These are phyloP conservation scores for Pachypeltis micranthus DNA, from an alignment of 1,140 invertebrate genomes.

Conservation along the genomic window DNA sequence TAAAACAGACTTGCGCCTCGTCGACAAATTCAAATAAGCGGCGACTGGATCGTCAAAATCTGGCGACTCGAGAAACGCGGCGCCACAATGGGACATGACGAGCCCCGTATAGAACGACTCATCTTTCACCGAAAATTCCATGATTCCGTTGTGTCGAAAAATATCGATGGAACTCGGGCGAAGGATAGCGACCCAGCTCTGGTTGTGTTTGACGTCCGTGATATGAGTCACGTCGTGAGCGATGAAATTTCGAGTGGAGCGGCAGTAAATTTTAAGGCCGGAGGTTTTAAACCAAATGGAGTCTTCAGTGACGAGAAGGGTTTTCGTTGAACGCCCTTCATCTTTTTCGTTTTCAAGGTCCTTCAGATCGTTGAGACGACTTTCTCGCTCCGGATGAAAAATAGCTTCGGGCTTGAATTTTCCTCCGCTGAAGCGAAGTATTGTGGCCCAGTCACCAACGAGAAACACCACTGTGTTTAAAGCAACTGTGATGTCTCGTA, in stretches of 20 bases:
- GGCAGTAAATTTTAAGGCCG: background rate
- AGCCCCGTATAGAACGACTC: slow-evolving; percentile 8
- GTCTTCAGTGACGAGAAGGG: background rate
- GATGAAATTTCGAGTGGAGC: background rate
- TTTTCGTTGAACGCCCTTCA: background rate
- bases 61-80: background rate
- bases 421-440: background rate
- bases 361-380: background rate
- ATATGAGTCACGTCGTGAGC: background rate
- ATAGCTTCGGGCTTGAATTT: background rate
- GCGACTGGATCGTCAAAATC: slow-evolving; percentile 8
- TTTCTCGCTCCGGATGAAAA: background rate
- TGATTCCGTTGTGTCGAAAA: background rate
- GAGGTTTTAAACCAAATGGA: background rate
- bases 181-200: background rate
- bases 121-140: background rate
- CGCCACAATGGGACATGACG: background rate
- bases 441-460: background rate
- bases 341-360: background rate
- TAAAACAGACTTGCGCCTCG: background rate
- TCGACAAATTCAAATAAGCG: background rate
- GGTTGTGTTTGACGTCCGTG: background rate
- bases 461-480: background rate
- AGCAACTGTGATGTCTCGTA: background rate
- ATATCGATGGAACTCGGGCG: background rate